Evolutionary conservation across 2,797 vertebrate genomes (phyloP).

Genomic region (Amniataba percoides): DNA sequence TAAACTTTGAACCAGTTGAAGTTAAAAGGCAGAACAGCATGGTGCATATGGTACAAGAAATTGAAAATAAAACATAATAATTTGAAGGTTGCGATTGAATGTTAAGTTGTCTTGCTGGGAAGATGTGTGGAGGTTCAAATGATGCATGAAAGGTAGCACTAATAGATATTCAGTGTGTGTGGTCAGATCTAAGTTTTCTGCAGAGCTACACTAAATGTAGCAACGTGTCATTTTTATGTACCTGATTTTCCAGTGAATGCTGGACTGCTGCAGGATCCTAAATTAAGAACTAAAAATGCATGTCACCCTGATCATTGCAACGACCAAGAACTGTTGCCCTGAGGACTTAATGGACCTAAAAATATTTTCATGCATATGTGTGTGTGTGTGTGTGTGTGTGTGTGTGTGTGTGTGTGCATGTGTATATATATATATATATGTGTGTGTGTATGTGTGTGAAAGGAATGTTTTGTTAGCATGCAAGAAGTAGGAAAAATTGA

Average conservation of each 20-base stretch:
- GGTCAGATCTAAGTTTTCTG: not conserved
- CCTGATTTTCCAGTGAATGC: not conserved
- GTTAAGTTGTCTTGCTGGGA: not conserved
- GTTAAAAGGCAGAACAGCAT: conserved; percentile 1
- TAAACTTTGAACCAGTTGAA: conserved; percentile 24
- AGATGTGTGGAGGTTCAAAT: not conserved
- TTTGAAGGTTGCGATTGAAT: conserved; percentile 21
- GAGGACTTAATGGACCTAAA: not conserved
- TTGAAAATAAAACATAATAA: conserved; percentile 2
- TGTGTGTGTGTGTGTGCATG: too few relatives aligned
- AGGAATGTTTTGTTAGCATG: too few relatives aligned
- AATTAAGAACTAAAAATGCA: not conserved
- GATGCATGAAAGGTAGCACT: conserved; percentile 1
- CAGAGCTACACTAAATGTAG: not conserved
- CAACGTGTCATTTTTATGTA: conserved; percentile 7
- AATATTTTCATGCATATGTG: conserved; percentile 15
- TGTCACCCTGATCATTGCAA: conserved; percentile 1
- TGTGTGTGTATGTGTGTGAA: too few relatives aligned
- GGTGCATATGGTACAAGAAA: not conserved
- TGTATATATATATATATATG: too few relatives aligned
- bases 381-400: too few relatives aligned
- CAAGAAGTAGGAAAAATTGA: too few relatives aligned
- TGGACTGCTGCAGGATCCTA: not conserved
- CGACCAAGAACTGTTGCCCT: not conserved
- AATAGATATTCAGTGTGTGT: not conserved